Percentiles rank a stretch among this genome's conserved stretches.
Evolutionary conservation across 1,140 invertebrate genomes (phyloP).

Genomic region (Dendroctonus valens): DNA sequence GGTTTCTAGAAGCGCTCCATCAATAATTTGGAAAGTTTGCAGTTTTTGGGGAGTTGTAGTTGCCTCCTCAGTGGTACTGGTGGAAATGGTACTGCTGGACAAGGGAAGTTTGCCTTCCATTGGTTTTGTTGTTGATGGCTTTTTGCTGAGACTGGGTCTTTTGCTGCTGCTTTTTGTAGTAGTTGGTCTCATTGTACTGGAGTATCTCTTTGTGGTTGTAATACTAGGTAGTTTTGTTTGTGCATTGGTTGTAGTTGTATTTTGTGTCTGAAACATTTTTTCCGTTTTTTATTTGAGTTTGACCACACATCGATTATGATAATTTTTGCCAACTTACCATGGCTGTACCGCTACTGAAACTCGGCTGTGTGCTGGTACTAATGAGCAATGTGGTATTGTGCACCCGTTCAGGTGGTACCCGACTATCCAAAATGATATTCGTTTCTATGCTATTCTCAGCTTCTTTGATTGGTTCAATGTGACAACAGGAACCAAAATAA

Average conservation of each 20-base stretch:
- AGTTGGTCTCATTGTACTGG: constrained; percentile 1
- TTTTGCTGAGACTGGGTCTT: not conserved
- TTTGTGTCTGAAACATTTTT: not conserved
- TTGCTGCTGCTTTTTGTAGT: constrained; percentile 10
- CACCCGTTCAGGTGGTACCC: constrained; percentile 49
- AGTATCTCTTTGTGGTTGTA: not conserved
- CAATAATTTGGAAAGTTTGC: constrained; percentile 56
- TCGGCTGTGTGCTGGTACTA: constrained; percentile 20
- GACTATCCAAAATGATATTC: constrained; percentile 53
- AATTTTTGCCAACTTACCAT: constrained; percentile 1
- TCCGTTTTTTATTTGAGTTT: not conserved
- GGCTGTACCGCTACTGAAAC: constrained; percentile 5
- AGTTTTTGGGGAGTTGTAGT: constrained; percentile 44
- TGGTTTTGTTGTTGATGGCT: not conserved
- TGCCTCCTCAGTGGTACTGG: constrained; percentile 21
- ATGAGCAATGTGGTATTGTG: constrained; percentile 41
- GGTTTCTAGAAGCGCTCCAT: constrained; percentile 32
- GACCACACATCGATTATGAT: not conserved
- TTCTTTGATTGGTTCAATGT: constrained; percentile 56
- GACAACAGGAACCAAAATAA: constrained; percentile 89
- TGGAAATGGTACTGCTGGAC: constrained; percentile 5
- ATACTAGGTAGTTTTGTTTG: constrained; percentile 1
- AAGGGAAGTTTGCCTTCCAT: constrained; percentile 1
- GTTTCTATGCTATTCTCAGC: constrained; percentile 56
- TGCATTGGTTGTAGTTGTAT: not conserved